phyloP scores from a whole-genome alignment of 2,797 vertebrate genomes.

The Galago senegalensis region DNA sequence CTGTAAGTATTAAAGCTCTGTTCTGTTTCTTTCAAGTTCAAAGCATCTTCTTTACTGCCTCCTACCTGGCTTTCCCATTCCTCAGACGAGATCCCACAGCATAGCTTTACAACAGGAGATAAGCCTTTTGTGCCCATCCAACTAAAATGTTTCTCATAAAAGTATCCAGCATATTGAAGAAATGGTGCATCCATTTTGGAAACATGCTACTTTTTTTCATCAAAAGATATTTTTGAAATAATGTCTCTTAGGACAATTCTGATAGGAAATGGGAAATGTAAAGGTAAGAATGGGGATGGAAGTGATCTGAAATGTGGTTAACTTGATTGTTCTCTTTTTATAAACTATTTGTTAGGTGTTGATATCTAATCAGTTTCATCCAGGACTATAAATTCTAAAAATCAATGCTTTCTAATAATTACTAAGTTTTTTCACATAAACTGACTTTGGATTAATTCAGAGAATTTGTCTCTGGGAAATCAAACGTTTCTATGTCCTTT shows the following conservation, averaged over 20 bases:
- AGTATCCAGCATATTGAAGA: slow-evolving; percentile 44
- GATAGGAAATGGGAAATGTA: neutral
- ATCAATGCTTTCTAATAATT: slow-evolving; percentile 62
- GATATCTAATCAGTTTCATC: slow-evolving; percentile 64
- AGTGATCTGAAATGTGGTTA: neutral
- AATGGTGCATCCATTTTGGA: neutral
- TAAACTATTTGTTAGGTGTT: slow-evolving; percentile 53
- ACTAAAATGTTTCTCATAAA: slow-evolving; percentile 39
- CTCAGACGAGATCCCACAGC: slow-evolving; percentile 44
- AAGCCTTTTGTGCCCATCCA: slow-evolving; percentile 3
- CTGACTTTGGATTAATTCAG: slow-evolving; percentile 65
- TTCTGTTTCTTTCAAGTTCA: slow-evolving; percentile 82
- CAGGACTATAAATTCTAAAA: slow-evolving; percentile 59
- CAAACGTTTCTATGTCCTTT: slow-evolving; percentile 66
- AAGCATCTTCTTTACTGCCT: slow-evolving; percentile 71
- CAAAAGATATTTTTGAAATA: slow-evolving; percentile 41
- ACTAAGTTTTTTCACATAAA: slow-evolving; percentile 71
- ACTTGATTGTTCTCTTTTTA: neutral
- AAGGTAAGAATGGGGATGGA: neutral
- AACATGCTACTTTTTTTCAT: slow-evolving; percentile 11
- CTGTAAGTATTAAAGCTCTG: slow-evolving; percentile 95
- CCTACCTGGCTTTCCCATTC: slow-evolving; percentile 14
- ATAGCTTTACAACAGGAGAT: neutral
- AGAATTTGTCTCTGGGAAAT: slow-evolving; percentile 68
- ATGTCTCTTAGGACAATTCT: slow-evolving; percentile 21